phyloP scores from a whole-genome alignment of 2,797 vertebrate genomes.

The Pogonophryne albipinna region DNA sequence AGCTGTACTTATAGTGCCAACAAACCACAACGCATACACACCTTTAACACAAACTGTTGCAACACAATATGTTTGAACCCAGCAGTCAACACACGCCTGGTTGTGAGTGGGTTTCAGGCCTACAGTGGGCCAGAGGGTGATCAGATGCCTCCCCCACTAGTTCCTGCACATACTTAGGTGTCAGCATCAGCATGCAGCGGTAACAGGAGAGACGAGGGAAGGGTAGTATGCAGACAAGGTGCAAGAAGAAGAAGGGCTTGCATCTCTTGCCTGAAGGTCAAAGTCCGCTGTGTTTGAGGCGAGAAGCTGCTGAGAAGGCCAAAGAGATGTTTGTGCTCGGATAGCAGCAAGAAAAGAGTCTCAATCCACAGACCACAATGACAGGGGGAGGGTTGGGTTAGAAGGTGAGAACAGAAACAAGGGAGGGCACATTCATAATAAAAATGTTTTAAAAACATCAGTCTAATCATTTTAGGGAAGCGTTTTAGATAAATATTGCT shows the following conservation, averaged over 20 bases:
- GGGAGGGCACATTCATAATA: constrained; percentile 4
- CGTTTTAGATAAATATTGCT: neutral
- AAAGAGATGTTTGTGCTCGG: constrained; percentile 35
- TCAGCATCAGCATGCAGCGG: constrained; percentile 22
- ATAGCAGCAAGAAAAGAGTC: constrained; percentile 36
- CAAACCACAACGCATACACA: constrained; percentile 44
- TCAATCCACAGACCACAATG: constrained; percentile 45
- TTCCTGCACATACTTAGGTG: constrained; percentile 37
- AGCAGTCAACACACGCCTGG: neutral
- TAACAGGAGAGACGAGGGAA: neutral
- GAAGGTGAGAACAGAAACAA: constrained; percentile 57
- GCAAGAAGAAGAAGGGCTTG: neutral
- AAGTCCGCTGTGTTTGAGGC: constrained; percentile 34
- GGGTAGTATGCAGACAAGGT: neutral
- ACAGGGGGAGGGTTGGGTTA: neutral
- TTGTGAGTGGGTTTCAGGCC: constrained; percentile 20
- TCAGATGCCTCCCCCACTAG: neutral
- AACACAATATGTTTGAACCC: constrained; percentile 42
- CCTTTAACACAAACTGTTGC: constrained; percentile 32
- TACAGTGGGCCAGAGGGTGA: constrained; percentile 40
- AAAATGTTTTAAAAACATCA: neutral
- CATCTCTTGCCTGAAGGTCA: constrained; percentile 60
- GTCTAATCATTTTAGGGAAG: neutral
- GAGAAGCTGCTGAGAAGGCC: constrained; percentile 34
- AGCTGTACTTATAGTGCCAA: neutral